Conservation (phyloP, 1,140 invertebrate genomes). For the Drosophila nigrodunni region DNA sequence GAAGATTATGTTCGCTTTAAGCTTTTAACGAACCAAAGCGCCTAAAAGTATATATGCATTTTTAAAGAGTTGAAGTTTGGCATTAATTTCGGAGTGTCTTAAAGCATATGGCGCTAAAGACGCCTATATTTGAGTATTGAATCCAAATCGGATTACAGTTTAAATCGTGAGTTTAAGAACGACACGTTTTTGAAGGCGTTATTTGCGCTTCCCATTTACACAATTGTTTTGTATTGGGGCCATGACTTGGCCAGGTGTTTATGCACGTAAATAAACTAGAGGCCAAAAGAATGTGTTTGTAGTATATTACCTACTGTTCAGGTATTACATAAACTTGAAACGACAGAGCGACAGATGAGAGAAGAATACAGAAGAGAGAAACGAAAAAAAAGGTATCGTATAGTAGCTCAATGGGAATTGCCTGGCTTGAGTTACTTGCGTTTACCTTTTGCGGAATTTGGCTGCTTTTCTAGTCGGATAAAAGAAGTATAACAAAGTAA, state of each 20-base stretch:
- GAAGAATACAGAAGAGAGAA: not conserved
- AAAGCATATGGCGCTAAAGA: no score
- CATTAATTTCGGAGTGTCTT: no score
- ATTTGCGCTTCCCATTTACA: constrained; percentile 20
- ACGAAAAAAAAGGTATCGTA: constrained; percentile 11
- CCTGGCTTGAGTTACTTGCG: constrained; percentile 33
- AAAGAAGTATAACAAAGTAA: constrained; percentile 22
- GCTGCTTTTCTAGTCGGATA: constrained; percentile 17
- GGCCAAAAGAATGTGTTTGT: constrained; percentile 10
- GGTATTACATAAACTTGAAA: constrained; percentile 23
- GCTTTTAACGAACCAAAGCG: no score
- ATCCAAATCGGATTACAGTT: constrained; percentile 13
- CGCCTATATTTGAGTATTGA: no score
- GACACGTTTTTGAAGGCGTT: not conserved
- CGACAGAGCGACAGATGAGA: not conserved
- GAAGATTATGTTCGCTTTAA: no score
- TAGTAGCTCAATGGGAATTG: constrained; percentile 39
- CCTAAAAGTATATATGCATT: no score
- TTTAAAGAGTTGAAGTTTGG: no score
- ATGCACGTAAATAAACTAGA: constrained; percentile 3
- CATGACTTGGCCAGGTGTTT: constrained; percentile 8
- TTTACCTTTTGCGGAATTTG: constrained; percentile 18
- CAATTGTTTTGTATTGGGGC: constrained; percentile 38
- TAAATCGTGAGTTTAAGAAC: not conserved
- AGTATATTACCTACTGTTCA: constrained; percentile 11